Evolutionary conservation across 2,888 invertebrate species (phyloP), one percentile per base, ranked within the genome.

Genomic region (Thymelicus sylvestris): DNA sequence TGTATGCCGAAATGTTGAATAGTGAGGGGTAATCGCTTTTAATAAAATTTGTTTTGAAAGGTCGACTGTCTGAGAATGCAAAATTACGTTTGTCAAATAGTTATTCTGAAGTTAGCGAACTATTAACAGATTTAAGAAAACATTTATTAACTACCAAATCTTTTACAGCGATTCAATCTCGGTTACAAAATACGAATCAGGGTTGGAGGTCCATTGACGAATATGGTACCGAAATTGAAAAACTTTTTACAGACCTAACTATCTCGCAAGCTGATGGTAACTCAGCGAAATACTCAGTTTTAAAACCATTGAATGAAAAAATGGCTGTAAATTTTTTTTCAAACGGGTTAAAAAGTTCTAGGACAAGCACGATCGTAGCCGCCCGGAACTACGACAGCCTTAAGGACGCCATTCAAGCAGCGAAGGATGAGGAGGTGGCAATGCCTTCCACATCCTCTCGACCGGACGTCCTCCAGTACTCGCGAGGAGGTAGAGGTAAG

Each of bases 241-340:
- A 67, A 13, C 31, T 74, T 19, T 74, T 74, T 65, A 57, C 66
- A 0, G 69, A 71, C 3, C 55, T 74, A n/a, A 74, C 72, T 0
- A 71, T 73, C 13, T 71, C 74, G 0, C 72, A 74, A 47, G 72
- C 74, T 1, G 64, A 71, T 24, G 66, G 69, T 2, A 38, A 74
- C 41, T 24, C 55, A 2, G 7, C 47, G 7, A 61, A 41, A 10
- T 74, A 39, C 41, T 47, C 62, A 10, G 50, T 73, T 10, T 52
- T 75, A 64, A 73, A 71, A 24, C 72, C 73, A 4, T 52, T 74
- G n/a, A 74, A 71, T 13, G 71, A 71, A 66, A 71, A 66, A 44
- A 41, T 60, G 19, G 71, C 66, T 10, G 55, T 71, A 15, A 71
- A 71, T 57, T 41, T 52, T 38, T 71, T 71, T 62, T 39, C 62